Conservation (phyloP, 1,140 invertebrate genomes). For the Drosophila elegans region DNA sequence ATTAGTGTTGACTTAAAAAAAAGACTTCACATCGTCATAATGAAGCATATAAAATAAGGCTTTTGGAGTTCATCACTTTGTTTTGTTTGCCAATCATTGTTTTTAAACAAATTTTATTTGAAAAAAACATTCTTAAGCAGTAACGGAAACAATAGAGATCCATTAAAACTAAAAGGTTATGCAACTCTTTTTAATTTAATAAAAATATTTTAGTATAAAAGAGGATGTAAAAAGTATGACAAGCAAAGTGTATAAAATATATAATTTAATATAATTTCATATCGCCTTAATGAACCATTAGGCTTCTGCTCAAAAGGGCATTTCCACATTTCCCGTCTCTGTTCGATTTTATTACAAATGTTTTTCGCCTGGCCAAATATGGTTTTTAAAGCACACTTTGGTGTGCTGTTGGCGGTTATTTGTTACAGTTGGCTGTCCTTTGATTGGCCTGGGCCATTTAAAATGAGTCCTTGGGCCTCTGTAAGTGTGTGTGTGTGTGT, state of each 20-base stretch:
- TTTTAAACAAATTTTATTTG: too few species aligned
- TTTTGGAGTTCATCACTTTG: too few species aligned
- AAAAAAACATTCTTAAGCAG: too few species aligned
- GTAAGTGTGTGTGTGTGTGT: background rate
- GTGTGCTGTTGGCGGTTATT: conserved; percentile 54
- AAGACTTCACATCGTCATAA: too few species aligned
- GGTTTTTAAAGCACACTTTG: conserved; percentile 62
- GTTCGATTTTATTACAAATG: conserved; percentile 27
- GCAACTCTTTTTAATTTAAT: background rate
- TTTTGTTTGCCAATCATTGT: too few species aligned
- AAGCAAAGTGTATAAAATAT: background rate
- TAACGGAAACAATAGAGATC: too few species aligned
- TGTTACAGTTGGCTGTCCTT: conserved; percentile 61
- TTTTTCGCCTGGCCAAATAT: conserved; percentile 33
- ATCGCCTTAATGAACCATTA: conserved; percentile 1
- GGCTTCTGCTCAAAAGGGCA: conserved; percentile 9
- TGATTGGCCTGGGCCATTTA: conserved; percentile 64
- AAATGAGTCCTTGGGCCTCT: conserved; percentile 32
- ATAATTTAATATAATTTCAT: background rate
- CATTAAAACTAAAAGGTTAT: too few species aligned
- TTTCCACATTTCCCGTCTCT: conserved; percentile 9
- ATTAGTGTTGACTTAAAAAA: too few species aligned
- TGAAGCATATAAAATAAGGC: too few species aligned
- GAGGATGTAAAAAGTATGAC: too few species aligned
- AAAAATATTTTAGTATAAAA: background rate